Conservation (phyloP, 1,140 invertebrate genomes). For the Zaprionus nigranus region DNA sequence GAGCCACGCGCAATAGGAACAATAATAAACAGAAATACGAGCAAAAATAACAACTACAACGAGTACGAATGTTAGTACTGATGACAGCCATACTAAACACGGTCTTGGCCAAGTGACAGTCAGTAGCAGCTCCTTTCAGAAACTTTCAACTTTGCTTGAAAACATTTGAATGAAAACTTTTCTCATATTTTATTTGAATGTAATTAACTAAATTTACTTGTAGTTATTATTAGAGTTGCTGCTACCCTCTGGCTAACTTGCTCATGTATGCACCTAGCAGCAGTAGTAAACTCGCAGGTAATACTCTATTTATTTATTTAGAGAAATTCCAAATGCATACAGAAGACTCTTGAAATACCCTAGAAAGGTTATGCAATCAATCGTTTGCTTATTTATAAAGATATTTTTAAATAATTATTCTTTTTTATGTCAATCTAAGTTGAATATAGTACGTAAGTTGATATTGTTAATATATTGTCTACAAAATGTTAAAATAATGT, state of each 20-base stretch:
- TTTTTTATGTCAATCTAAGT: too few species aligned
- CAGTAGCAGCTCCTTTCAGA: neutral
- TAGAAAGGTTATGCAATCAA: neutral
- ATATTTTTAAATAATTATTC: too few species aligned
- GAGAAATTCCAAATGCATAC: neutral
- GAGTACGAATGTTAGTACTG: constrained; percentile 9
- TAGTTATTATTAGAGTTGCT: neutral
- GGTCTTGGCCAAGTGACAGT: neutral
- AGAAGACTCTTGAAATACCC: neutral
- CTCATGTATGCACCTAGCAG: neutral
- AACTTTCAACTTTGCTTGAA: constrained; percentile 47
- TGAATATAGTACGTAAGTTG: too few species aligned
- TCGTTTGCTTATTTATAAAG: too few species aligned
- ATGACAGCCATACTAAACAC: constrained; percentile 39
- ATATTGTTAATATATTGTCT: too few species aligned
- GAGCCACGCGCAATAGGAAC: neutral
- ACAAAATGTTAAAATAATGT: too few species aligned
- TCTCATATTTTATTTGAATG: constrained; percentile 68
- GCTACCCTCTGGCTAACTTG: neutral
- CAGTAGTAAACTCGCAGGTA: neutral
- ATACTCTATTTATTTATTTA: neutral
- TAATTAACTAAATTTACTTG: constrained; percentile 76
- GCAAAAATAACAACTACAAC: constrained; percentile 11
- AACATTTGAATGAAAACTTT: constrained; percentile 69
- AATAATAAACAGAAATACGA: constrained; percentile 4